Base-by-base conservation (phyloP, 1,140 invertebrate species). In the Trissolcus basalis region DNA sequence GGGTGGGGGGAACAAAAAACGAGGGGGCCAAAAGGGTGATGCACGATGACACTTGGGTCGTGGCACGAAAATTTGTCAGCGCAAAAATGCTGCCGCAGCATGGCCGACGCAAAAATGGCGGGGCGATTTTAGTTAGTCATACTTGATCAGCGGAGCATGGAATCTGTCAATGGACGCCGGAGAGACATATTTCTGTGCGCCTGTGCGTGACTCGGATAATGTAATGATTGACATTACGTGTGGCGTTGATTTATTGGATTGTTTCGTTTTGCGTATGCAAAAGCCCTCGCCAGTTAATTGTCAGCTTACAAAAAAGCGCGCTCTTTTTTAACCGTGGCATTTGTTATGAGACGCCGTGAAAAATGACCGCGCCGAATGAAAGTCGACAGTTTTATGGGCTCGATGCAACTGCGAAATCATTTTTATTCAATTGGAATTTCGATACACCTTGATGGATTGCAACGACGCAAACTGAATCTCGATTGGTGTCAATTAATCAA, bases 181-280 rank as follows among this genome's bases (percentile, higher is more conserved):
- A 55, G 67, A 71, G 58, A 78, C 68, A 76, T 76, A 72, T 76
- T 75, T 76, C 59, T 76, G 68, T 56, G 53, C 63, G 63, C 63
- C 67, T 79, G 63, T 76, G 63, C 68, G 77, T 76, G 73, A 69
- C 63, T 65, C 53, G 67, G 58, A 44, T 77, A 77, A 77, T 67
- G 73, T 77, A 76, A 79, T 73, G 78, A 79, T 77, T 77, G 78
- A 73, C 78, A 79, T 73, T 77, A 76, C 72, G 67, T 70, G 73
- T 70, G 73, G 60, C 73, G 61, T 73, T 79, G 68, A 79, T 79
- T 77, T 79, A 79, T 79, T 70, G 59, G 74, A 73, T 70, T 77
- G 73, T 76, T 76, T 75, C 68, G 71, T 70, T 27, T 71, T 55
- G 59, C 65, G 60, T 77, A 77, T 68, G 77, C 60, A 75, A 72